Evolutionary conservation across 2,888 invertebrate species (phyloP).

Genomic region (Siphlonurus alternatus): DNA sequence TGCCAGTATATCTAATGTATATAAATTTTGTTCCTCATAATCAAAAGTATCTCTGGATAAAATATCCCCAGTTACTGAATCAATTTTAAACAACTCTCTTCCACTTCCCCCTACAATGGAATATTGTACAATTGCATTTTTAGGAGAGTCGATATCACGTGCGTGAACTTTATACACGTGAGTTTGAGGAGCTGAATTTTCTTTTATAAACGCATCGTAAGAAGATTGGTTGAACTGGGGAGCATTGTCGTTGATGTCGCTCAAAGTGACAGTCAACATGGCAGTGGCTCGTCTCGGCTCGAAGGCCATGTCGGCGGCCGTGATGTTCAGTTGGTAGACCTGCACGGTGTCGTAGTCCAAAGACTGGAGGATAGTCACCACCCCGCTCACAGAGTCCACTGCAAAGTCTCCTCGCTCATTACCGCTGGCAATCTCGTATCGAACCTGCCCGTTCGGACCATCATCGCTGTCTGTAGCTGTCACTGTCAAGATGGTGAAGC

Average conservation of each 20-base stretch:
- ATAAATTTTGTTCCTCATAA: slow-evolving; percentile 65
- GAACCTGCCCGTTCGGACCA: slow-evolving; percentile 79
- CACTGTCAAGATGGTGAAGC: slow-evolving; percentile 68
- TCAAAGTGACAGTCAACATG: slow-evolving; percentile 66
- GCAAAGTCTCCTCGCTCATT: slow-evolving; percentile 65
- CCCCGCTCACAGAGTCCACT: slow-evolving; percentile 59
- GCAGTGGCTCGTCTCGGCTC: slow-evolving; percentile 59
- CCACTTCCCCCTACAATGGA: slow-evolving; percentile 60
- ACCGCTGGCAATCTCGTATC: slow-evolving; percentile 69
- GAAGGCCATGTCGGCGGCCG: slow-evolving; percentile 74
- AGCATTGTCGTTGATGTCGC: slow-evolving; percentile 87
- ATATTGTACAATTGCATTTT: slow-evolving; percentile 73
- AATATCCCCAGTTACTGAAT: slow-evolving; percentile 57
- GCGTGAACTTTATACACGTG: slow-evolving; percentile 61
- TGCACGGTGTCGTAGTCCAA: slow-evolving; percentile 76
- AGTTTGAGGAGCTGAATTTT: slow-evolving; percentile 62
- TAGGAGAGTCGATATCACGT: slow-evolving; percentile 70
- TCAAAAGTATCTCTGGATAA: slow-evolving; percentile 63
- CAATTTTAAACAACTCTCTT: slow-evolving; percentile 58
- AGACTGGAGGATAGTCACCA: slow-evolving; percentile 57
- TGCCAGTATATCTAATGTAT: slow-evolving; percentile 60
- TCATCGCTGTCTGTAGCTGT: slow-evolving; percentile 69
- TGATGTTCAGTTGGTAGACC: slow-evolving; percentile 72
- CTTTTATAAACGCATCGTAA: slow-evolving; percentile 63
- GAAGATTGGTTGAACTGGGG: slow-evolving; percentile 64